phyloP scores from a whole-genome alignment of 1,140 invertebrate species.

The Drosophila serrata region DNA sequence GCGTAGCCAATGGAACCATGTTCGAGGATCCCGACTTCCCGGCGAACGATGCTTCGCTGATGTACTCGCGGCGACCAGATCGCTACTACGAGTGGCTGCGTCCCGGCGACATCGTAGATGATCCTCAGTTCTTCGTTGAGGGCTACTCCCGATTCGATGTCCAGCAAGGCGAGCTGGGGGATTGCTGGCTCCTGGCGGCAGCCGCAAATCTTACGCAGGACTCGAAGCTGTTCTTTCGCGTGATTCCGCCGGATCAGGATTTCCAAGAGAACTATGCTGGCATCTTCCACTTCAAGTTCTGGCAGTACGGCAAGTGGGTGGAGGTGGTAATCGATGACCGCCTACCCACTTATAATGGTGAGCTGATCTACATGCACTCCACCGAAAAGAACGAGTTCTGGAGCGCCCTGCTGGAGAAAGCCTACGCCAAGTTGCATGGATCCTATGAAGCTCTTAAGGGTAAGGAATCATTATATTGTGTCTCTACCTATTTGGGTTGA shows the following conservation, averaged over 20 bases:
- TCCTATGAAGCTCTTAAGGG: slow-evolving; percentile 98
- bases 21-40: slow-evolving; percentile 97
- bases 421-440: slow-evolving; percentile 98
- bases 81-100: slow-evolving; percentile 93
- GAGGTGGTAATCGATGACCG: slow-evolving; percentile 98
- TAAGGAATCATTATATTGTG: slow-evolving; percentile 1
- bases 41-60: slow-evolving; percentile 91
- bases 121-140: slow-evolving; percentile 97
- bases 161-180: slow-evolving; percentile 98
- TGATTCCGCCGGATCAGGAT: slow-evolving; percentile 97
- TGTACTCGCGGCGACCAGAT: slow-evolving; percentile 91
- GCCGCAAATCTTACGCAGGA: slow-evolving; percentile 97
- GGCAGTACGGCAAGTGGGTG: slow-evolving; percentile 97
- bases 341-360: slow-evolving; percentile 95
- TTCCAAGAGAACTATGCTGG: slow-evolving; percentile 97
- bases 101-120: slow-evolving; percentile 93
- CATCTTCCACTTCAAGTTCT: slow-evolving; percentile 98
- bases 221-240: slow-evolving; percentile 94
- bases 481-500: no score
- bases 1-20: slow-evolving; percentile 89
- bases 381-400: slow-evolving; percentile 97
- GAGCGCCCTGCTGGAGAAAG: slow-evolving; percentile 99
- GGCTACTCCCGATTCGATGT: slow-evolving; percentile 98
- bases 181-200: slow-evolving; percentile 98
- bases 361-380: slow-evolving; percentile 97